Base-by-base conservation (phyloP, 2,888 invertebrate species). In the Leucophenga maculata region DNA sequence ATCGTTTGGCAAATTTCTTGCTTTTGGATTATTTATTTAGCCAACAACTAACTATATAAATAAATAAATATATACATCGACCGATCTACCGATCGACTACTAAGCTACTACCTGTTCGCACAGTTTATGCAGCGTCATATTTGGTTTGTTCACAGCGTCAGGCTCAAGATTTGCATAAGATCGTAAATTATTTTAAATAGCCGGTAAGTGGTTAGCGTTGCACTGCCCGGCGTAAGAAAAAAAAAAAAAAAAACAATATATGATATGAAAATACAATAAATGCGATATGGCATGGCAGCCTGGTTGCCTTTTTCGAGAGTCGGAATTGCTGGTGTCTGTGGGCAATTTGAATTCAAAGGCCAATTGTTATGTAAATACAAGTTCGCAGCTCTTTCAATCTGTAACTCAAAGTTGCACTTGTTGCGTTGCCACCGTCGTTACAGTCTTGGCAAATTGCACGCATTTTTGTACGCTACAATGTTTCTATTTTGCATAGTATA, bases 311-410 rank as follows among this genome's bases (percentile, higher is more conserved):
- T 26, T 55, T 9, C 16, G 2, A 13, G n/a, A 32, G 3, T 54
- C 60, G 4, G 26, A 3, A 50, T 68, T 52, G 48, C 32, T 62
- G 67, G 72, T n/a, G 48, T 48, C 18, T 44, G 6, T 64, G 20
- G 62, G 62, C 73, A 78, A 74, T 79, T 75, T 72, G 69, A 77
- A 78, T 77, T 77, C 76, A 79, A 79, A 77, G 75, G 75, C 76
- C 78, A 77, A 80, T 77, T 75, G 79, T 80, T 80, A 80, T 80
- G 78, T 77, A 80, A 80, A 79, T 76, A 65, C 52, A 31, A 64
- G 69, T 26, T 57, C 59, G 39, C 50, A 48, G 26, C 59, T 6
- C 39, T 18, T 39, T 32, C 60, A 60, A 60, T 39, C n/a, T 39
- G 39, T 39, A 39, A 6, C 39, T 16, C 16, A 39, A 20, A 16